Conservation (phyloP, 2,888 invertebrate genomes). For the Arctia plantaginis region DNA sequence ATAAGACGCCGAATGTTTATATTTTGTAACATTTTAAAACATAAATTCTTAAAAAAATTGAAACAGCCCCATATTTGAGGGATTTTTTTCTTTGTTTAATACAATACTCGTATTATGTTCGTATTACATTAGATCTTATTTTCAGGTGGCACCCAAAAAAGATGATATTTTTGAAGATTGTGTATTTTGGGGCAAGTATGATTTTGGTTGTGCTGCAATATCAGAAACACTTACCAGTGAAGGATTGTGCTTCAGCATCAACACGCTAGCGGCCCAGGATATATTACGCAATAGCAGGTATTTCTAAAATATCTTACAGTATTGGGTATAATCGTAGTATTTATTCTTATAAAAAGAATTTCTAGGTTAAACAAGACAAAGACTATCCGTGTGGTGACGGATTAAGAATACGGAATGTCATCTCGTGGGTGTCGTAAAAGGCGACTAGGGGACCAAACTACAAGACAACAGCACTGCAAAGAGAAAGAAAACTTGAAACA, state of each 20-base stretch:
- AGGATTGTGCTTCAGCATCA: constrained; percentile 64
- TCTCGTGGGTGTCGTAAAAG: too few species aligned
- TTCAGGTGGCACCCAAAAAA: constrained; percentile 20
- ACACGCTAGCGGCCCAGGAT: constrained; percentile 56
- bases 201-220: neutral
- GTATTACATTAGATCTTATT: neutral
- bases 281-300: constrained; percentile 52
- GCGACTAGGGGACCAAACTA: too few species aligned
- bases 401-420: too few species aligned
- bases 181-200: neutral
- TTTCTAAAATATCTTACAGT: neutral
- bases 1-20: neutral
- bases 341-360: neutral
- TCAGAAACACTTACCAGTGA: constrained; percentile 55
- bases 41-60: neutral
- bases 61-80: neutral
- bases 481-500: too few species aligned
- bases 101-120: neutral
- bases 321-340: neutral
- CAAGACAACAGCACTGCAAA: too few species aligned
- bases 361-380: too few species aligned
- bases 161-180: constrained; percentile 5
- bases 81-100: neutral
- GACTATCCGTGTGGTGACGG: too few species aligned
- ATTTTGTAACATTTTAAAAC: neutral